These are phyloP conservation scores for Caenorhabditis sinica DNA, from an alignment of 2,888 invertebrate species.

Conservation along the genomic window DNA sequence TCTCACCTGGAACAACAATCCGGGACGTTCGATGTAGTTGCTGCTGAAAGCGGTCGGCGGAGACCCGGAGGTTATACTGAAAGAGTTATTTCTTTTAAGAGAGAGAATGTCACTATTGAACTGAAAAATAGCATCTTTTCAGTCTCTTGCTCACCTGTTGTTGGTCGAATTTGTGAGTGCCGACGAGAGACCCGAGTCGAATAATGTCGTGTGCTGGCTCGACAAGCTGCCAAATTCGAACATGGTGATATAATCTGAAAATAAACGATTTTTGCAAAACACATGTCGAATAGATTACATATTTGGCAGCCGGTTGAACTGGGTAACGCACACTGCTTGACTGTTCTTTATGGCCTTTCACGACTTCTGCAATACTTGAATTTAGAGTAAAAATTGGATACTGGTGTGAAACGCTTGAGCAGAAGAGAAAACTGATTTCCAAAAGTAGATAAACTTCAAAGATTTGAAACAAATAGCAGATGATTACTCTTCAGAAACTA, in stretches of 20 bases:
- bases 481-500: too few species aligned
- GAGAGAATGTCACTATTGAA: neutral
- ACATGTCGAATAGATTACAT: neutral
- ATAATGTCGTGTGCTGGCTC: slow-evolving; percentile 60
- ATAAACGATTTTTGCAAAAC: neutral
- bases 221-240: slow-evolving; percentile 66
- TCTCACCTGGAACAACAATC: slow-evolving; percentile 55
- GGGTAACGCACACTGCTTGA: slow-evolving; percentile 36
- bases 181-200: slow-evolving; percentile 65
- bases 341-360: slow-evolving; percentile 24
- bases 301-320: slow-evolving; percentile 49
- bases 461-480: too few species aligned
- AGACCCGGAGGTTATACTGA: slow-evolving; percentile 64
- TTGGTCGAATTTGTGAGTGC: slow-evolving; percentile 63
- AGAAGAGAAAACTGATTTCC: too few species aligned
- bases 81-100: slow-evolving; percentile 2
- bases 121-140: neutral
- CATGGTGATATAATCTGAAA: slow-evolving; percentile 50
- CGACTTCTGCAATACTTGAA: slow-evolving; percentile 42
- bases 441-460: too few species aligned
- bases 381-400: too few species aligned
- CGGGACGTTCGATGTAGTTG: slow-evolving; percentile 63
- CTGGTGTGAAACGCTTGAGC: too few species aligned
- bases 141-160: slow-evolving; percentile 40
- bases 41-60: slow-evolving; percentile 60